Conservation (phyloP, 1,140 invertebrate genomes). For the Araneus ventricosus region DNA sequence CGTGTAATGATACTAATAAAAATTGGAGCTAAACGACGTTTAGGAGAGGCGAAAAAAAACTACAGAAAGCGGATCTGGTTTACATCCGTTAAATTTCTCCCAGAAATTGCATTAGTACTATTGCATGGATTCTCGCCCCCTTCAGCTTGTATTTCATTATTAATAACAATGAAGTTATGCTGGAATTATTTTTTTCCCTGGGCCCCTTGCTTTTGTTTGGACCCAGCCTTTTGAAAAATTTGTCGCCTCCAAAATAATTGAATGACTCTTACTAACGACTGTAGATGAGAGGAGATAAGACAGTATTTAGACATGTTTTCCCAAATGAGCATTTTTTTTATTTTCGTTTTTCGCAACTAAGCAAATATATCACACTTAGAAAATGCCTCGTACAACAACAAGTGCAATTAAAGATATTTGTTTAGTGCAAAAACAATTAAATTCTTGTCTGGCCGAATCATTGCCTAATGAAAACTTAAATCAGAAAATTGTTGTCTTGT, state of each 20-base stretch:
- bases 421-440: conserved; percentile 28
- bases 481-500: not conserved
- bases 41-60: conserved; percentile 29
- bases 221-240: conserved; percentile 38
- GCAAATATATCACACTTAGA: conserved; percentile 22
- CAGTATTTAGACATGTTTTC: not conserved
- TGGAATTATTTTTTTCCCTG: not conserved
- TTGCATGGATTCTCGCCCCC: not conserved
- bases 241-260: conserved; percentile 60
- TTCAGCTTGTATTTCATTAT: conserved; percentile 43
- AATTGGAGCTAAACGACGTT: conserved; percentile 27
- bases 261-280: conserved; percentile 30
- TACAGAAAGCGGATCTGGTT: conserved; percentile 51
- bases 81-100: conserved; percentile 58
- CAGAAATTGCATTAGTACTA: conserved; percentile 37
- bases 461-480: not conserved
- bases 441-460: not conserved
- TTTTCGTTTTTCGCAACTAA: not conserved
- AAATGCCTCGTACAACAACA: not conserved
- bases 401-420: conserved; percentile 37
- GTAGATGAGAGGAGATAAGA: not conserved
- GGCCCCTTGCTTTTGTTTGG: conserved; percentile 9
- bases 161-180: conserved; percentile 55
- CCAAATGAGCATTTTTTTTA: not conserved
- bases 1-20: conserved; percentile 43